Evolutionary conservation across 2,797 vertebrate genomes (phyloP).

Genomic region (Podarcis lilfordi): DNA sequence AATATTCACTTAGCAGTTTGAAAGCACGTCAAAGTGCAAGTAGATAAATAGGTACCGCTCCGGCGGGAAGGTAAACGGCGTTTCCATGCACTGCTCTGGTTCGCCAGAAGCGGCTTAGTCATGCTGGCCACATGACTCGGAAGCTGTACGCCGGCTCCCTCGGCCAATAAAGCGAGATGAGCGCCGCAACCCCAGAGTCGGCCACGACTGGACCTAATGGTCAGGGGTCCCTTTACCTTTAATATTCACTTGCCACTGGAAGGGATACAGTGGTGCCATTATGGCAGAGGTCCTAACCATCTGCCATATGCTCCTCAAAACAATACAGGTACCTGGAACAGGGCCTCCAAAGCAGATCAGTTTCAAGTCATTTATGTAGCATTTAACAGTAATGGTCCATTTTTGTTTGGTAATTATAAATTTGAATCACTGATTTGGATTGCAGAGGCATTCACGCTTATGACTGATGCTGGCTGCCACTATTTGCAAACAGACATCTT

Average conservation of each 20-base stretch:
- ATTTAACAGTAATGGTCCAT: not conserved
- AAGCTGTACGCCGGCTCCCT: too few species aligned
- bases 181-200: too few species aligned
- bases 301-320: not conserved
- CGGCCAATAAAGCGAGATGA: too few species aligned
- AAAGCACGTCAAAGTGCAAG: too few species aligned
- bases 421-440: not conserved
- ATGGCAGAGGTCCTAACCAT: not conserved
- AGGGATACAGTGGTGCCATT: not conserved
- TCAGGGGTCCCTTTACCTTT: too few species aligned
- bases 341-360: not conserved
- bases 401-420: not conserved
- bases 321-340: not conserved
- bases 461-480: not conserved
- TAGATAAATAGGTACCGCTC: too few species aligned
- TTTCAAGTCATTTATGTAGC: not conserved
- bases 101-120: too few species aligned
- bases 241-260: not conserved
- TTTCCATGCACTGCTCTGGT: too few species aligned
- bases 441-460: not conserved
- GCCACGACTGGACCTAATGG: too few species aligned
- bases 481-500: not conserved
- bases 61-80: too few species aligned
- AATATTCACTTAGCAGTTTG: too few species aligned
- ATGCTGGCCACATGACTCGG: too few species aligned